A percentile compares a stretch with the other conserved stretches of the same genome.
phyloP scores from a whole-genome alignment of 2,797 vertebrate species.

The Steatocranus sp. region DNA sequence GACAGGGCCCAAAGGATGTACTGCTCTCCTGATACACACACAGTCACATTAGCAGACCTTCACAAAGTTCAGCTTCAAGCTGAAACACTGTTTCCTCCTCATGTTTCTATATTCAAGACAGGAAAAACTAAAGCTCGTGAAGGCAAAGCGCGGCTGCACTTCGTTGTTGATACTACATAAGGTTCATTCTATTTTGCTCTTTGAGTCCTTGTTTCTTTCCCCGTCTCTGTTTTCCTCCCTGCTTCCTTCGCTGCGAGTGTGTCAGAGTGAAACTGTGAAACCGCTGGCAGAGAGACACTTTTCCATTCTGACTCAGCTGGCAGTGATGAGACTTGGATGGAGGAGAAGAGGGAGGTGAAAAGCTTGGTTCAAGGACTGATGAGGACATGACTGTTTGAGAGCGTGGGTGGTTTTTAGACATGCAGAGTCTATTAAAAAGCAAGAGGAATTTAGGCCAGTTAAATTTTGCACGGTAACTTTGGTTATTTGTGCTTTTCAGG shows the following conservation, averaged over 20 bases:
- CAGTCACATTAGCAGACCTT: background rate
- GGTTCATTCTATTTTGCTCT: background rate
- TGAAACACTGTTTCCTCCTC: background rate
- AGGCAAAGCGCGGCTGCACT: background rate
- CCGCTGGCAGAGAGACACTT: constrained; percentile 53
- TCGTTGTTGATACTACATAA: background rate
- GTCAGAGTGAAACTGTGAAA: constrained; percentile 51
- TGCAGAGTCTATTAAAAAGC: background rate
- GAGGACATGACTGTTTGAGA: constrained; percentile 22
- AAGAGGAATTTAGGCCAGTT: background rate
- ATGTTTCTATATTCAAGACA: background rate
- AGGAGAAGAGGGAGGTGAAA: constrained; percentile 24
- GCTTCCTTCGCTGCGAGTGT: background rate
- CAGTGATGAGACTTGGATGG: constrained; percentile 8
- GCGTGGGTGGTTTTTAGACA: constrained; percentile 14
- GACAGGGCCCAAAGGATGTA: constrained; percentile 21
- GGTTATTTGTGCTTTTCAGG: background rate
- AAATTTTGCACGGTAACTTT: background rate
- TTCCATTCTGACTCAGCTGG: constrained; percentile 58
- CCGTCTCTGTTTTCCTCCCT: background rate
- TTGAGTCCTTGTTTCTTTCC: background rate
- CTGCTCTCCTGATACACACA: background rate
- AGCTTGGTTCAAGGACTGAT: constrained; percentile 20
- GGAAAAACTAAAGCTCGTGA: background rate
- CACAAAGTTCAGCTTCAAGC: background rate